These are phyloP conservation scores for Papilio machaon DNA, from an alignment of 1,140 invertebrate genomes.

Conservation along the genomic window DNA sequence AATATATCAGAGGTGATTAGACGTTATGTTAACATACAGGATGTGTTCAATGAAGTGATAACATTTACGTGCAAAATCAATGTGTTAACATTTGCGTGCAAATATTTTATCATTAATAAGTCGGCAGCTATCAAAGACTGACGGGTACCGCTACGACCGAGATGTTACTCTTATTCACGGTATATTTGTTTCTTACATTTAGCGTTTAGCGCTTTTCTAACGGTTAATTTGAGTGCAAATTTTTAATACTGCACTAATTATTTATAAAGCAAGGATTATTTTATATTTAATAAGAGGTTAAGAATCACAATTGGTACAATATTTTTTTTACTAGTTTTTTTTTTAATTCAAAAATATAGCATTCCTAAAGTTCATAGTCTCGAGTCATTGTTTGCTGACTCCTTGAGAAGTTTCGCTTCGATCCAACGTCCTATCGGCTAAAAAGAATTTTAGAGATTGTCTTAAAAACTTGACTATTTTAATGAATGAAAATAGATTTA, in stretches of 20 bases:
- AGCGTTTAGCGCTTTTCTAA: neutral
- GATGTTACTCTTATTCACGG: neutral
- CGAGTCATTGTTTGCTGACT: neutral
- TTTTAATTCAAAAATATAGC: neutral
- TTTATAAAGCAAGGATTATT: neutral
- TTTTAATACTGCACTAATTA: neutral
- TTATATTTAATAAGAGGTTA: neutral
- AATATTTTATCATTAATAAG: slow-evolving; percentile 20
- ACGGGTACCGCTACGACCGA: neutral
- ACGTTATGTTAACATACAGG: slow-evolving; percentile 5
- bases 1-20: neutral
- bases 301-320: too few species aligned
- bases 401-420: neutral
- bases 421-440: neutral
- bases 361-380: neutral
- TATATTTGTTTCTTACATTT: neutral
- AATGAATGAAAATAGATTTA: neutral
- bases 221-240: neutral
- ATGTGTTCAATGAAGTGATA: too few species aligned
- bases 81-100: neutral
- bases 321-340: neutral
- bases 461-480: too few species aligned
- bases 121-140: neutral
- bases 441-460: too few species aligned
- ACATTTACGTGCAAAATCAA: neutral